These are phyloP conservation scores for Diadema setosum DNA, from an alignment of 35 echinoderm and acorn worm species.

Conservation along the genomic window DNA sequence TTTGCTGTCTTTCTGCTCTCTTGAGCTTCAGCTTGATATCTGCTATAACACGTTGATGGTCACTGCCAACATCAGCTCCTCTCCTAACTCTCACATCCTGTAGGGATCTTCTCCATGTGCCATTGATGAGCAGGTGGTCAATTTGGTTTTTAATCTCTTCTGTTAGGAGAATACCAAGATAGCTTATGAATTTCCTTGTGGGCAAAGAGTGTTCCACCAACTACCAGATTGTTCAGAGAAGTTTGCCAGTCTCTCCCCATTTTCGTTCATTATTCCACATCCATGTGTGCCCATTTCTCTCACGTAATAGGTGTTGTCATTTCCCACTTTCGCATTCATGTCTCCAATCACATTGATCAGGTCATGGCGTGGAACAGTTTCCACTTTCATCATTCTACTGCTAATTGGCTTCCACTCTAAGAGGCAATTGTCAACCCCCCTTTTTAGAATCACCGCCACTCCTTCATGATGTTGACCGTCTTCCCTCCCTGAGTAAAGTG, in stretches of 20 bases:
- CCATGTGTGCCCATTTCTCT: not conserved
- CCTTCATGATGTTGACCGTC: not conserved
- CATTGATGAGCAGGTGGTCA: not conserved
- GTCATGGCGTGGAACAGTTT: not conserved
- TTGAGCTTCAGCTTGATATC: not conserved
- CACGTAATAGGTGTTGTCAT: not conserved
- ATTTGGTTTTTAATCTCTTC: not conserved
- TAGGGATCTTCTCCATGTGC: not conserved
- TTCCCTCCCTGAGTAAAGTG: constrained; percentile 20
- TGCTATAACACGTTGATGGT: not conserved
- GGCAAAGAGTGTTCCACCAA: not conserved
- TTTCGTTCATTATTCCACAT: not conserved
- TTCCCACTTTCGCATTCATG: constrained; percentile 29
- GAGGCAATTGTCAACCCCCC: not conserved
- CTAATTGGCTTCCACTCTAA: constrained; percentile 19
- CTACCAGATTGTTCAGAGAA: not conserved
- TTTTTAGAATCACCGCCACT: constrained; percentile 13
- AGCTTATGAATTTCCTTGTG: not conserved
- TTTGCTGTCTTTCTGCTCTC: too few species aligned
- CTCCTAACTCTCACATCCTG: not conserved
- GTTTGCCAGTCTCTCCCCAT: not conserved
- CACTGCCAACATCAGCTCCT: constrained; percentile 14
- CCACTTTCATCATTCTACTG: not conserved
- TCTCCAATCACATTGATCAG: not conserved
- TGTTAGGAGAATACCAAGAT: not conserved